A percentile compares a stretch with the other conserved stretches of the same genome.
These are phyloP conservation scores for Typhlichthys eigenmanni DNA, from an alignment of 2,797 vertebrate species.

Conservation along the genomic window DNA sequence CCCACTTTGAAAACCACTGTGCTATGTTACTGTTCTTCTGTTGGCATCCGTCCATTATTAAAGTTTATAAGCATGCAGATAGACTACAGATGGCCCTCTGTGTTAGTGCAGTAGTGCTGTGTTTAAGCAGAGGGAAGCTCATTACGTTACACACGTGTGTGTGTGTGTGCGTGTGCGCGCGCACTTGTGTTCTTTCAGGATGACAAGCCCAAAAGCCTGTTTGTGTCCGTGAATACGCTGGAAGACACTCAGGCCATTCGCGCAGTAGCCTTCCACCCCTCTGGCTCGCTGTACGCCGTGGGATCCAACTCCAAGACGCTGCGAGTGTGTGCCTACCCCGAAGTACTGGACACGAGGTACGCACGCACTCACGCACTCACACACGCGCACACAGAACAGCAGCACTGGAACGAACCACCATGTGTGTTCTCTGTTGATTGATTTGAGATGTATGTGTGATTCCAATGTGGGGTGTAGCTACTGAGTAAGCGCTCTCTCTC, in stretches of 20 bases:
- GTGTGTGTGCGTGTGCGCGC: conserved; percentile 7
- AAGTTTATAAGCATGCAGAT: no score
- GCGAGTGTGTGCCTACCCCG: conserved; percentile 94
- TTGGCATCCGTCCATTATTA: no score
- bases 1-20: no score
- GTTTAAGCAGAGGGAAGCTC: conserved; percentile 10
- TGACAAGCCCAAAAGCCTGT: conserved; percentile 61
- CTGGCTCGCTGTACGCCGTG: conserved; percentile 89
- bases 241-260: conserved; percentile 96
- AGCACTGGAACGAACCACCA: no score
- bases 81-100: no score
- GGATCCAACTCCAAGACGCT: conserved; percentile 97
- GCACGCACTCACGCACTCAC: no score
- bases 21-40: no score
- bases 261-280: conserved; percentile 95
- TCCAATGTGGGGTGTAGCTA: no score
- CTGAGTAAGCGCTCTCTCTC: no score
- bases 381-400: no score
- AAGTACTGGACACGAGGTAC: conserved; percentile 87
- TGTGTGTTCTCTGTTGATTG: background rate
- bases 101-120: conserved; percentile 7
- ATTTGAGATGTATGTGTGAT: background rate
- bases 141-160: background rate
- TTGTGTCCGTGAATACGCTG: conserved; percentile 81
- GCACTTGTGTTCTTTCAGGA: conserved; percentile 41